Percentiles rank a stretch among this genome's conserved stretches.
These are phyloP conservation scores for Lagorchestes hirsutus DNA, from an alignment of 2,797 vertebrate genomes.

Conservation along the genomic window DNA sequence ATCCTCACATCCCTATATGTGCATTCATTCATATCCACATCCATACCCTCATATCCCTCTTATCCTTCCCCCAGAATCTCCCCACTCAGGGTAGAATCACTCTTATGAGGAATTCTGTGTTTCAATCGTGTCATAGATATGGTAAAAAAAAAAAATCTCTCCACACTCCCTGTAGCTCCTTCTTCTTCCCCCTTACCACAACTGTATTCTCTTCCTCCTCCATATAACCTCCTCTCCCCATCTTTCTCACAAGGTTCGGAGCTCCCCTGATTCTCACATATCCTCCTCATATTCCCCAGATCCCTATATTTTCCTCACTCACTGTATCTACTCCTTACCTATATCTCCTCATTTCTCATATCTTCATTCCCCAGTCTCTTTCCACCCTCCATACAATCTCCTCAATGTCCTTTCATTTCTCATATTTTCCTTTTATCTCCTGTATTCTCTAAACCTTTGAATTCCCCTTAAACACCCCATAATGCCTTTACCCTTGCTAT, in stretches of 20 bases:
- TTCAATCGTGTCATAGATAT: neutral
- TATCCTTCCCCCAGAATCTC: neutral
- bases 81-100: neutral
- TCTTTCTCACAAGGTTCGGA: neutral
- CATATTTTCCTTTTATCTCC: neutral
- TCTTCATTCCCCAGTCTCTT: neutral
- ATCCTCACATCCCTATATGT: rapidly evolving
- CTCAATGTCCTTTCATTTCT: neutral
- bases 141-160: neutral
- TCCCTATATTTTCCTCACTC: neutral
- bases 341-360: neutral
- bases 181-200: neutral
- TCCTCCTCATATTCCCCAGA: neutral
- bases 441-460: neutral
- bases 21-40: neutral
- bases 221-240: conserved; percentile 31
- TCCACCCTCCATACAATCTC: neutral
- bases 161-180: conserved; percentile 16
- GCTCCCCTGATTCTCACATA: neutral
- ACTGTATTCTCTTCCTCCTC: neutral
- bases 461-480: neutral
- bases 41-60: neutral
- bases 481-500: neutral
- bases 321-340: neutral
- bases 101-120: neutral